Base-by-base conservation (phyloP, 2,113 vertebrate genomes). In the Tupaia chinensis region DNA sequence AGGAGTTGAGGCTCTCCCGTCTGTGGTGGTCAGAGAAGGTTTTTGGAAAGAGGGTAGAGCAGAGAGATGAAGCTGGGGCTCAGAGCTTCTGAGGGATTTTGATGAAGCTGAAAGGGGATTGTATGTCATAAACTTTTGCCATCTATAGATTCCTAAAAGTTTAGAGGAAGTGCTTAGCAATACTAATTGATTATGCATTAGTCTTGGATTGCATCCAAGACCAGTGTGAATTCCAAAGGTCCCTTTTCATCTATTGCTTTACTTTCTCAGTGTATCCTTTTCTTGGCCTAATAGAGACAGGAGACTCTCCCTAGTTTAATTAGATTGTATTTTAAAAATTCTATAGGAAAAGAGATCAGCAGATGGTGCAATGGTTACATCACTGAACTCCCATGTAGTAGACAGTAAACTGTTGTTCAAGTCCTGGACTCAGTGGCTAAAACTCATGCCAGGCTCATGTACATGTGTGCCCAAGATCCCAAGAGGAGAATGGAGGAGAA, bases 291-390 rank as follows among this genome's bases (percentile, higher is more conserved):
- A 44, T 54, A 82, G 65, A 87, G 69, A 73, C 2, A 23, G 72
- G 77, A 89, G 85, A 89, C 61, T 70, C 32, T 78, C 60, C 53
- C 54, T 27, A 7, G 53, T 87, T 58, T 76, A 80, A 76, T 63
- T 86, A 81, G 65, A 60, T 44, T 89, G 79, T 56, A 25, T 77
- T 66, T 29, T 84, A 29, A 44, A 95, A 61, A 87, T 85, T 95
- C n/a, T 70, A 14, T 85, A 34, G 65, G 53, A 69, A 66, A 91
- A 44, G 44, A 5, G 44, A 44, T 44, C 44, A 44, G 44, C 44
- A 44, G 44, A 44, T 44, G 44, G 44, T 44, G 44, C 44, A 44
- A 44, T 44, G 44, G 44, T 44, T 44, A 44, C 44, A 44, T 44
- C 44, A 44, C 44, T 44, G 44, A 44, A 44, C 44, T 44, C 44